A percentile compares a stretch with the other conserved stretches of the same genome.
Conservation (phyloP, 2,797 vertebrate genomes). For the Ficedula albicollis region DNA sequence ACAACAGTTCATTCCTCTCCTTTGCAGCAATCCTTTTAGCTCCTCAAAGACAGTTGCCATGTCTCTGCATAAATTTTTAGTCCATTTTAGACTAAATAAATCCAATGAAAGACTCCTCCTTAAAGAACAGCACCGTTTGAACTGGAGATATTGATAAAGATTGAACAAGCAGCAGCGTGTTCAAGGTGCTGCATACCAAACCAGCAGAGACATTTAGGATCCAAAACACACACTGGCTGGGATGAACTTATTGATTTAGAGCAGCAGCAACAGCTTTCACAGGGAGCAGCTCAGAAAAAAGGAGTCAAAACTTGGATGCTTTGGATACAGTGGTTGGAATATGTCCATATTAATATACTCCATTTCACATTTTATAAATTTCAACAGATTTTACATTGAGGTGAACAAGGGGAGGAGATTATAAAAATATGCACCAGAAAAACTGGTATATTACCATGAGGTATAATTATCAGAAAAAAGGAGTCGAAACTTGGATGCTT, state of each 20-base stretch:
- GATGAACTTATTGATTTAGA: slow-evolving; percentile 29
- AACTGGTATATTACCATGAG: background rate
- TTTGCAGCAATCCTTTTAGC: background rate
- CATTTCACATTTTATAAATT: background rate
- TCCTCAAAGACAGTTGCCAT: background rate
- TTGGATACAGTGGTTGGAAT: background rate
- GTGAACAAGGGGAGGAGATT: rapidly evolving
- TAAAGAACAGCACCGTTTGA: background rate
- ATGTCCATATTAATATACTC: background rate
- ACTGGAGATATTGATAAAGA: background rate
- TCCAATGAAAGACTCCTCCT: background rate
- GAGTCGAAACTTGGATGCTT: background rate
- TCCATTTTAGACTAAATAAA: background rate
- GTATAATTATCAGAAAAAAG: too few species aligned
- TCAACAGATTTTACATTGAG: background rate
- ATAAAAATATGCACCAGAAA: background rate
- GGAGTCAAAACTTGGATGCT: background rate
- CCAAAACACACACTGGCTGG: background rate
- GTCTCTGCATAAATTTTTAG: background rate
- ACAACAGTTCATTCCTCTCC: background rate
- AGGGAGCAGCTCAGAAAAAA: background rate
- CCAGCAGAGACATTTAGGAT: background rate
- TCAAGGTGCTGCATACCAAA: background rate
- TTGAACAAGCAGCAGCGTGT: background rate
- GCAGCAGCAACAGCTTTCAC: background rate